phyloP scores from a whole-genome alignment of 2,888 invertebrate genomes.

The Ernsta delagoae region DNA sequence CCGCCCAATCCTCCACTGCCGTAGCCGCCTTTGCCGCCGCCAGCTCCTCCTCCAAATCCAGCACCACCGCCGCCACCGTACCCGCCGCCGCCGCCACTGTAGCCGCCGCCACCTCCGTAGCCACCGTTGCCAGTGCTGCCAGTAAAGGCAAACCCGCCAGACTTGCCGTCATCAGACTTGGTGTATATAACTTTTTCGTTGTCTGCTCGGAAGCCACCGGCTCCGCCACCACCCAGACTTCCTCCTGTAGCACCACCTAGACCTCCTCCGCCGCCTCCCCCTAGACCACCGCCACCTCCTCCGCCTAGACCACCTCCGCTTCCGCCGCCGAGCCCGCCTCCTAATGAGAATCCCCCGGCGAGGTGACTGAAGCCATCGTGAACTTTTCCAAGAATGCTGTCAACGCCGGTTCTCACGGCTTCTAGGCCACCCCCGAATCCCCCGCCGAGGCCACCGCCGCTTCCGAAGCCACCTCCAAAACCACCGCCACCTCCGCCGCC shows the following conservation, averaged over 20 bases:
- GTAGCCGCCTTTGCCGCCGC: conserved; percentile 44
- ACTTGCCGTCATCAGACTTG: conserved; percentile 73
- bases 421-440: too few species aligned
- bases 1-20: conserved; percentile 41
- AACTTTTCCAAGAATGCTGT: conserved; percentile 60
- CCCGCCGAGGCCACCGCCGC: too few species aligned
- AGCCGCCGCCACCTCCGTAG: conserved; percentile 72
- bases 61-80: conserved; percentile 22
- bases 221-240: conserved; percentile 16
- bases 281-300: conserved; percentile 57
- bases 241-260: conserved; percentile 39
- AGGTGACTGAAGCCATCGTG: conserved; percentile 50
- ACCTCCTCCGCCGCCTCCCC: conserved; percentile 36
- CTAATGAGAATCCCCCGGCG: conserved; percentile 42
- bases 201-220: conserved; percentile 47
- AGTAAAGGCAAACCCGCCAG: conserved; percentile 75
- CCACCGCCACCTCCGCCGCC: conserved; percentile 52
- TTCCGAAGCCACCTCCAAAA: conserved; percentile 47
- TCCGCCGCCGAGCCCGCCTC: conserved; percentile 47
- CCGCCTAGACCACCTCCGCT: conserved; percentile 54
- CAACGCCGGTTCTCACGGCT: conserved; percentile 58
- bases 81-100: conserved; percentile 51
- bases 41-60: conserved; percentile 51
- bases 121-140: conserved; percentile 70
- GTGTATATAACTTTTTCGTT: conserved; percentile 61